Evolutionary conservation across 1,140 invertebrate genomes (phyloP).

Genomic region (Berghia stephanieae): DNA sequence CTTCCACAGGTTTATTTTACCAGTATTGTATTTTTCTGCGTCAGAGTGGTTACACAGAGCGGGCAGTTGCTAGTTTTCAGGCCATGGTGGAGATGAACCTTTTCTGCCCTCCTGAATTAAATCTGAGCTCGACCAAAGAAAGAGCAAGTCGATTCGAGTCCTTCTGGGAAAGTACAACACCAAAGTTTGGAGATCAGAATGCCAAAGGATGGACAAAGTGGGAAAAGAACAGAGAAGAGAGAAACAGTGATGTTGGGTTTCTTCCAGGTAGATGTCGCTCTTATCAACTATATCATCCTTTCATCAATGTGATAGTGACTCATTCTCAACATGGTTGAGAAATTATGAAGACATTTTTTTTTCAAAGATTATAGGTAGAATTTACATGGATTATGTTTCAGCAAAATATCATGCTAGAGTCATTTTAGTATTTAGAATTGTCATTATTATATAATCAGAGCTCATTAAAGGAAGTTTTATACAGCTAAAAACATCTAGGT

Average conservation of each 20-base stretch:
- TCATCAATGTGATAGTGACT: background rate
- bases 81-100: slow-evolving; percentile 69
- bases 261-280: background rate
- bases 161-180: slow-evolving; percentile 69
- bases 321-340: background rate
- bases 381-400: no score
- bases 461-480: no score
- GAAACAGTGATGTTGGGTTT: background rate
- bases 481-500: no score
- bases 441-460: no score
- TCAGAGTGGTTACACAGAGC: slow-evolving; percentile 68
- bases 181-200: slow-evolving; percentile 67
- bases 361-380: no score
- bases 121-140: slow-evolving; percentile 43
- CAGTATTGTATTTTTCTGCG: slow-evolving; percentile 65
- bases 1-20: slow-evolving; percentile 62
- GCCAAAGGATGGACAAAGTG: slow-evolving; percentile 66
- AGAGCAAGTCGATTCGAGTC: slow-evolving; percentile 65
- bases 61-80: slow-evolving; percentile 67
- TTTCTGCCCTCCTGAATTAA: slow-evolving; percentile 56
- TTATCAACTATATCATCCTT: no score
- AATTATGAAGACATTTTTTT: background rate
- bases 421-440: no score
- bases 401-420: no score
- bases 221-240: slow-evolving; percentile 12